A percentile compares a stretch with the other conserved stretches of the same genome.
These are phyloP conservation scores for Drosophila suboccidentalis DNA, from an alignment of 2,888 invertebrate species.

Conservation along the genomic window DNA sequence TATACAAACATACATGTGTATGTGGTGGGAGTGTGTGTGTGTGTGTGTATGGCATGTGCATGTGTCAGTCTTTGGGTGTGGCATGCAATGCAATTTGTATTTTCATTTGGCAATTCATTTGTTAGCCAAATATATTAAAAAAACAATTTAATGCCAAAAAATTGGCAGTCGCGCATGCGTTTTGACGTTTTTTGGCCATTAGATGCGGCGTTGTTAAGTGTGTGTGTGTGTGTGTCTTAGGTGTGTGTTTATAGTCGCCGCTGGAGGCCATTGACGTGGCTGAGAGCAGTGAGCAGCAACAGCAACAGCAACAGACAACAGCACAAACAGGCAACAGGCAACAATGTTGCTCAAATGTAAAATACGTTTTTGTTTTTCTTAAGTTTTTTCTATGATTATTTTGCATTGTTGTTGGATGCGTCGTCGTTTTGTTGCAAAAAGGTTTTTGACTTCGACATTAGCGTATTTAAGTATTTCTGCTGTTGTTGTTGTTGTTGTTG, in stretches of 20 bases:
- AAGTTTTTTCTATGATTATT: constrained; percentile 14
- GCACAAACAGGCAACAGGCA: constrained; percentile 32
- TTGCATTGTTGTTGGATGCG: constrained; percentile 39
- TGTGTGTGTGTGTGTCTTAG: constrained; percentile 26
- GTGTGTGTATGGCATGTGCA: constrained; percentile 8
- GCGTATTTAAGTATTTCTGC: not conserved
- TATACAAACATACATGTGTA: not conserved
- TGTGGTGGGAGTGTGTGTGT: constrained; percentile 3
- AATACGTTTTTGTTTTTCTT: constrained; percentile 19
- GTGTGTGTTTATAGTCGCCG: constrained; percentile 37
- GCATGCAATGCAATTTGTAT: constrained; percentile 71
- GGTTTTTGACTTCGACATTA: constrained; percentile 34
- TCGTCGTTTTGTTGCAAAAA: constrained; percentile 17
- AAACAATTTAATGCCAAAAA: not conserved
- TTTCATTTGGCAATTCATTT: constrained; percentile 73
- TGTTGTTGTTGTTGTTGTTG: not conserved
- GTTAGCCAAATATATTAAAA: constrained; percentile 23
- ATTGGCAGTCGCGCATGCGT: constrained; percentile 53
- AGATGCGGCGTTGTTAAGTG: constrained; percentile 40
- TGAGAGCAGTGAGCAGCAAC: constrained; percentile 69
- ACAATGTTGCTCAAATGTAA: constrained; percentile 50
- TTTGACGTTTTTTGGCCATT: constrained; percentile 54
- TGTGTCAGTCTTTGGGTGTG: constrained; percentile 50
- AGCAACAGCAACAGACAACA: constrained; percentile 55
- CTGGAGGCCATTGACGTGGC: constrained; percentile 73